Evolutionary conservation across 2,797 vertebrate genomes (phyloP).

Genomic region (Enteromius treurensis): DNA sequence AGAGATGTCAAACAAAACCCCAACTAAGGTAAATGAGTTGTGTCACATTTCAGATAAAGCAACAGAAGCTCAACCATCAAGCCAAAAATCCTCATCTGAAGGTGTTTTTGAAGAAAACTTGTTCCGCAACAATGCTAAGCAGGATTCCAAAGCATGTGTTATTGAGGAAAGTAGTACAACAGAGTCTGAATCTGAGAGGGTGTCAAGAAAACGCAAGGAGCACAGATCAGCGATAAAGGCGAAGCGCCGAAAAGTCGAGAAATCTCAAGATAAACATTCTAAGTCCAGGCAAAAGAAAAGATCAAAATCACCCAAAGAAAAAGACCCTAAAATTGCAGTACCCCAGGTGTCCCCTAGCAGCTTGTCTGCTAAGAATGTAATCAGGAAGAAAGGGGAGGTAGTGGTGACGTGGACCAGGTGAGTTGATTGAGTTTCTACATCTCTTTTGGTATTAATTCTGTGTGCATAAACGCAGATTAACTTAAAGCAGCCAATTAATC

Average conservation of each 20-base stretch:
- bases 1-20: neutral
- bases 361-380: slow-evolving; percentile 91
- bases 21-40: neutral
- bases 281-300: slow-evolving; percentile 57
- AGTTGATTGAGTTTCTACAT: slow-evolving; percentile 52
- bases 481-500: neutral
- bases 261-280: slow-evolving; percentile 43
- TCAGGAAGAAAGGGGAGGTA: slow-evolving; percentile 94
- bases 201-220: slow-evolving; percentile 81
- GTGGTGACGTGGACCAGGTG: slow-evolving; percentile 95
- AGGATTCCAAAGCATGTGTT: neutral
- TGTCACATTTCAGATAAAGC: neutral
- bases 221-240: slow-evolving; percentile 65
- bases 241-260: slow-evolving; percentile 65
- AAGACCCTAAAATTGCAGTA: slow-evolving; percentile 61
- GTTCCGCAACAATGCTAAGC: neutral
- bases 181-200: slow-evolving; percentile 55
- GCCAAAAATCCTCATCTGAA: neutral
- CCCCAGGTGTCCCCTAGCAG: slow-evolving; percentile 76
- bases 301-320: slow-evolving; percentile 60
- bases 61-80: slow-evolving; percentile 20
- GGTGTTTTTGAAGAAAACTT: neutral
- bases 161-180: slow-evolving; percentile 32
- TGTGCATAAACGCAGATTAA: neutral
- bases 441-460: no score